Conservation (phyloP, 2,888 invertebrate genomes). For the Mesopsocus fuscifrons region DNA sequence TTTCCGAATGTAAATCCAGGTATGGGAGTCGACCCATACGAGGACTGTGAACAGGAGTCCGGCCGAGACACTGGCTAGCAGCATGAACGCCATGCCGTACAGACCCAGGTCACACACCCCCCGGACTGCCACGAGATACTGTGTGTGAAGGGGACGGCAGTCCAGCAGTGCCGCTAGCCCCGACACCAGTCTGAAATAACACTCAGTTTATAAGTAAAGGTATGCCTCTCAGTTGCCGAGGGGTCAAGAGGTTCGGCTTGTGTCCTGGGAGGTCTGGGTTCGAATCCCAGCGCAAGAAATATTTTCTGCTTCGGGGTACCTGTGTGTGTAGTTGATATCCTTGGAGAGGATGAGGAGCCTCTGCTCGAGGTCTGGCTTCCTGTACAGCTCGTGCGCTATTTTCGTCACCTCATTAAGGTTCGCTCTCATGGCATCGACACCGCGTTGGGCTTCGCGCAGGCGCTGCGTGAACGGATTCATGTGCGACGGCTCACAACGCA, state of each 20-base stretch:
- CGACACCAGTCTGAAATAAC: constrained; percentile 19
- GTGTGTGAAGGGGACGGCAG: constrained; percentile 64
- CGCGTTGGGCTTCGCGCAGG: constrained; percentile 52
- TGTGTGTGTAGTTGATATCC: constrained; percentile 61
- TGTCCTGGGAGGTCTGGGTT: no score
- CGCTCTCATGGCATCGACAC: constrained; percentile 27
- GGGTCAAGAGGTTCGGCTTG: background rate
- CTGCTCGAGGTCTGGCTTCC: constrained; percentile 23
- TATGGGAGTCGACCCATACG: constrained; percentile 88
- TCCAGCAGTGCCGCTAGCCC: constrained; percentile 51
- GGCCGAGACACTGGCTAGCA: constrained; percentile 67
- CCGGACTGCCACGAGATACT: constrained; percentile 60
- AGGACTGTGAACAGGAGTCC: constrained; percentile 80
- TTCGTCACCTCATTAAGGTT: constrained; percentile 30
- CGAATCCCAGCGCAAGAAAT: no score
- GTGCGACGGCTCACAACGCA: constrained; percentile 61
- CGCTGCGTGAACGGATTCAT: constrained; percentile 67
- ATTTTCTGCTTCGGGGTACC: no score
- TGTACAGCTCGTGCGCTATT: constrained; percentile 32
- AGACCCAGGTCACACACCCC: constrained; percentile 70
- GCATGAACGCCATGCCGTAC: constrained; percentile 63
- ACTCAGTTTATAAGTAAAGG: background rate
- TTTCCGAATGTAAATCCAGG: constrained; percentile 91
- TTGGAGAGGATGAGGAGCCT: constrained; percentile 50
- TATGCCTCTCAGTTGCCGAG: background rate